A percentile compares a stretch with the other conserved stretches of the same genome.
These are phyloP conservation scores for Gymnopithys bicolor DNA, from an alignment of 2,797 vertebrate genomes.

Conservation along the genomic window DNA sequence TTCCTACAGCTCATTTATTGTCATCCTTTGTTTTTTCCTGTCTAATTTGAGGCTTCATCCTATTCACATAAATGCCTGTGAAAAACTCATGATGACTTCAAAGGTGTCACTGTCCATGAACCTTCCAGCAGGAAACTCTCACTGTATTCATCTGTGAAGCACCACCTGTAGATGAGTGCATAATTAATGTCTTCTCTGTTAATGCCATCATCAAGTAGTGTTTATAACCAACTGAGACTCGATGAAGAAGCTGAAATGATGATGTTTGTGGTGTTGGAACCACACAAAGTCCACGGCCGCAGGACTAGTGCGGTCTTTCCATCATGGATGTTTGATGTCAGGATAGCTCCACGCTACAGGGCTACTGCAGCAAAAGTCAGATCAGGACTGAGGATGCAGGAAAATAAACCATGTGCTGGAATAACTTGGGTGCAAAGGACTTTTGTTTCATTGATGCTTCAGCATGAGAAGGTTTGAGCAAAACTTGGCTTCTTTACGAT, in stretches of 20 bases:
- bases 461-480: not conserved
- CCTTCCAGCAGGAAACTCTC: not conserved
- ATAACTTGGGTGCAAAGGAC: not conserved
- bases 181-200: not conserved
- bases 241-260: not conserved
- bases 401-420: fast-evolving
- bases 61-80: not conserved
- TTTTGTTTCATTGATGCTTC: not conserved
- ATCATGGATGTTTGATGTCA: not conserved
- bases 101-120: not conserved
- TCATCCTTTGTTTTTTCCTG: not conserved
- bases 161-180: not conserved
- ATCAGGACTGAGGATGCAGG: not conserved
- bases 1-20: not conserved
- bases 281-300: not conserved
- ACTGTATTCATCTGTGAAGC: not conserved
- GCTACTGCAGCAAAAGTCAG: not conserved
- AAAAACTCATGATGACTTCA: not conserved
- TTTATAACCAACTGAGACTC: not conserved
- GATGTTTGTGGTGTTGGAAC: not conserved
- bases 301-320: not conserved
- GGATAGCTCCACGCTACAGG: not conserved
- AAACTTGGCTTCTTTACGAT: not conserved
- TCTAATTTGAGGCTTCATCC: not conserved
- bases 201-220: not conserved